A percentile compares a stretch with the other conserved stretches of the same genome.
phyloP scores from a whole-genome alignment of 2,797 vertebrate genomes.

The Scyliorhinus canicula region DNA sequence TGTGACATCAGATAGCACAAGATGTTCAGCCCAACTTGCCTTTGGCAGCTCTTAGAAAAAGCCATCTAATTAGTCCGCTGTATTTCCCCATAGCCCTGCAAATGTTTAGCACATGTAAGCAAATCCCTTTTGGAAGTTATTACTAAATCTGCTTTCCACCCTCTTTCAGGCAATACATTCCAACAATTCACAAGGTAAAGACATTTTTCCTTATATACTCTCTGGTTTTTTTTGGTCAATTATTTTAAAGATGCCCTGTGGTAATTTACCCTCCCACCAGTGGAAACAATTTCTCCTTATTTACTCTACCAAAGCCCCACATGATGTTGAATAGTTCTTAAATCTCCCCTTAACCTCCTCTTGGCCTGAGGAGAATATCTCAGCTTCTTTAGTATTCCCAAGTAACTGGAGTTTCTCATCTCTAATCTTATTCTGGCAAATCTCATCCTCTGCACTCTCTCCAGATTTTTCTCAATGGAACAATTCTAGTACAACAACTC shows the following conservation, averaged over 20 bases:
- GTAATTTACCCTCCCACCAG: background rate
- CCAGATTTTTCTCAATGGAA: background rate
- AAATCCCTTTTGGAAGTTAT: background rate
- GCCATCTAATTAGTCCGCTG: background rate
- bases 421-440: background rate
- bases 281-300: background rate
- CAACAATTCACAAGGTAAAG: background rate
- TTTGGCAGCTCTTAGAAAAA: background rate
- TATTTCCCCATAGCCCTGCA: background rate
- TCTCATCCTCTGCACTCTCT: background rate
- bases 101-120: background rate
- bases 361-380: background rate
- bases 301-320: background rate
- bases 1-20: background rate
- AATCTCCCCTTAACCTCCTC: background rate
- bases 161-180: background rate
- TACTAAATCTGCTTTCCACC: background rate
- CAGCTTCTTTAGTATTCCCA: background rate
- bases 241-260: background rate
- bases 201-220: background rate
- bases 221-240: background rate
- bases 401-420: background rate
- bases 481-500: background rate
- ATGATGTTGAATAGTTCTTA: background rate
- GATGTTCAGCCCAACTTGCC: background rate